Conservation (phyloP, 2,888 invertebrate genomes). For the Mycogona germanica region DNA sequence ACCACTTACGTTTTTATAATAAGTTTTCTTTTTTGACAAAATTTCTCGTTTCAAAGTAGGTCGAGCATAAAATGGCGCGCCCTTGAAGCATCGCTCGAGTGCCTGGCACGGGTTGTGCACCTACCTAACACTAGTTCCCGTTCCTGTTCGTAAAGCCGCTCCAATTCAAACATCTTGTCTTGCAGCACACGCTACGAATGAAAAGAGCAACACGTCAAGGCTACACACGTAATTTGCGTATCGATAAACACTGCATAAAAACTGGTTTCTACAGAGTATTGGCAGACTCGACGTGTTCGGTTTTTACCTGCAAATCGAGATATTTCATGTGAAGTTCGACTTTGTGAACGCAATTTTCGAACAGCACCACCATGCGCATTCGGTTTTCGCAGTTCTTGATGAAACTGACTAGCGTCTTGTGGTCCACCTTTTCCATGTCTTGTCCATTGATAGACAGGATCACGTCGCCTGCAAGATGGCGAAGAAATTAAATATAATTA, state of each 20-base stretch:
- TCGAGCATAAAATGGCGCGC: no score
- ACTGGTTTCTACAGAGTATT: background rate
- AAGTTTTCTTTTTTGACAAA: no score
- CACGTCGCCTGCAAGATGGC: constrained; percentile 58
- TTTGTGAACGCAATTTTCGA: constrained; percentile 92
- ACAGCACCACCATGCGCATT: constrained; percentile 92
- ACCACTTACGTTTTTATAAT: no score
- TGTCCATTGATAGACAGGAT: constrained; percentile 92
- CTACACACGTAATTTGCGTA: background rate
- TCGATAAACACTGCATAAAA: background rate
- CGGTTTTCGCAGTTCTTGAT: constrained; percentile 78
- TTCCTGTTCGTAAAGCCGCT: constrained; percentile 65
- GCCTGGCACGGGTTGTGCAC: no score
- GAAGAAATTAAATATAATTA: no score
- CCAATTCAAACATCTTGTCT: constrained; percentile 69
- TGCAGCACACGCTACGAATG: constrained; percentile 55
- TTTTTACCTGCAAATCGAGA: constrained; percentile 53
- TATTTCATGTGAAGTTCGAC: constrained; percentile 87
- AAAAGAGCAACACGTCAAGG: constrained; percentile 6
- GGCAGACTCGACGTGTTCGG: background rate
- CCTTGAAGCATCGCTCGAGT: no score
- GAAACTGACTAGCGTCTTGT: constrained; percentile 79
- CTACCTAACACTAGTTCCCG: constrained; percentile 47
- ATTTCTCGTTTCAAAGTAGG: no score
- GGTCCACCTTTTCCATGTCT: constrained; percentile 90